These are phyloP conservation scores for Rhamnusium bicolor DNA, from an alignment of 2,888 invertebrate species.

Conservation along the genomic window DNA sequence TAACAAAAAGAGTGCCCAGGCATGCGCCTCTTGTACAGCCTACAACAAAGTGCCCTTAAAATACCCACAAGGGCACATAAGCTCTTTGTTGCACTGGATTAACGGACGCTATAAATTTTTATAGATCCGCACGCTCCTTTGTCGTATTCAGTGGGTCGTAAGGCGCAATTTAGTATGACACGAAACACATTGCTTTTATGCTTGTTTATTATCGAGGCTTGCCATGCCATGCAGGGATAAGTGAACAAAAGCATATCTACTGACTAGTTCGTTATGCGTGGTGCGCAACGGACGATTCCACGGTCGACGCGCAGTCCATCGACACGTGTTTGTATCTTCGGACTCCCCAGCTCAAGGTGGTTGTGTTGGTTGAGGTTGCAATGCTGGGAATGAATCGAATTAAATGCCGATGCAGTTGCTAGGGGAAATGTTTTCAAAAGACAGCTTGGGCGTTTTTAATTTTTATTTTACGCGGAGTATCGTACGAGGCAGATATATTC, in stretches of 20 bases:
- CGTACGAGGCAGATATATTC: not conserved
- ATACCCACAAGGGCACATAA: not conserved
- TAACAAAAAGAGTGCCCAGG: not conserved
- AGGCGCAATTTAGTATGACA: constrained; percentile 14
- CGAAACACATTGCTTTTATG: constrained; percentile 12
- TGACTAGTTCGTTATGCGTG: constrained; percentile 37
- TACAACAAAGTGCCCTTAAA: not conserved
- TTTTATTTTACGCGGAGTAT: not conserved
- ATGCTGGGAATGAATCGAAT: not conserved
- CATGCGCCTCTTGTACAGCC: not conserved
- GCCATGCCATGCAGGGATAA: constrained; percentile 5
- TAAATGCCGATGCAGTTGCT: constrained; percentile 4
- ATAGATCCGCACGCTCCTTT: constrained; percentile 5
- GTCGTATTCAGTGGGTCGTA: constrained; percentile 20
- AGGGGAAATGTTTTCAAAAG: constrained; percentile 6
- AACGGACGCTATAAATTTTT: constrained; percentile 28
- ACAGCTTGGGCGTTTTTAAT: not conserved
- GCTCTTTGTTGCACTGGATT: constrained; percentile 2
- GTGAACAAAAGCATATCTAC: constrained; percentile 8
- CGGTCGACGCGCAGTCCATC: constrained; percentile 33
- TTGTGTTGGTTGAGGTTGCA: constrained; percentile 11
- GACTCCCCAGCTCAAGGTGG: constrained; percentile 20
- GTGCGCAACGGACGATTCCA: constrained; percentile 35
- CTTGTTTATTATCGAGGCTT: constrained; percentile 2
- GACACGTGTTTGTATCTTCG: constrained; percentile 20